Base-by-base conservation (phyloP, 2,797 vertebrate species). In the Argyrosomus regius region DNA sequence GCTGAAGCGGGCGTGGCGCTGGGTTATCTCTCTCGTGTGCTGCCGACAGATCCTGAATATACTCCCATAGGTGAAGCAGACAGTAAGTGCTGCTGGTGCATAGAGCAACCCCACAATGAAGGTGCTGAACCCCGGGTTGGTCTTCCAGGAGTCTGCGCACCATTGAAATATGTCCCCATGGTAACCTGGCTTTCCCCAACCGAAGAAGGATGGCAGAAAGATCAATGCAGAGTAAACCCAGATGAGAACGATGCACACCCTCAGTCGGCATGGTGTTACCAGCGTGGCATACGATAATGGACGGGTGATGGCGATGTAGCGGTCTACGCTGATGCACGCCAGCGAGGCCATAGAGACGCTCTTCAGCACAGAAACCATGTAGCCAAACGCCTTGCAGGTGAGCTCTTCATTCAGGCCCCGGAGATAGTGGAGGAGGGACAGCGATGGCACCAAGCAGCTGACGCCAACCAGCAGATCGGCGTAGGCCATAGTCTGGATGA, bases 401-500 rank as follows among this genome's bases (percentile, higher is more conserved):
- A 98, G 88, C 75, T 96, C 94, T 91, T 99, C 97, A 0, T 96
- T 94, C 41, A 98, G 87, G 59, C 95, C 93, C 52, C 95, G 88
- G 0, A 97, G 95, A 76, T 95, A 95, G 89, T 95, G 96, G 41
- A 99, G 95, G 61, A 99, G 94, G 5, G 97, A 98, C 85, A 98
- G 94, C 53, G 97, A 98, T 39, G 98, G 98, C 75, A 98, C 95
- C 84, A 99, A 93, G 90, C 98, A 99, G 94, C 96, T 98, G 64
- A 98, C 93, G 0, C 97, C 97, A 80, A 99, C 97, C 92, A 98
- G 94, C 82, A 99, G 96, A 92, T 99, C 98, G 2, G 98, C 98
- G 22, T 98, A 98, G 0, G 98, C 97, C 98, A 98, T 98, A 58
- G 97, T 99, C 94, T 98, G 97, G 89, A 99, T 98, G 93, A 99